phyloP scores from a whole-genome alignment of 1,140 invertebrate genomes.

The Saxidomus purpurata region DNA sequence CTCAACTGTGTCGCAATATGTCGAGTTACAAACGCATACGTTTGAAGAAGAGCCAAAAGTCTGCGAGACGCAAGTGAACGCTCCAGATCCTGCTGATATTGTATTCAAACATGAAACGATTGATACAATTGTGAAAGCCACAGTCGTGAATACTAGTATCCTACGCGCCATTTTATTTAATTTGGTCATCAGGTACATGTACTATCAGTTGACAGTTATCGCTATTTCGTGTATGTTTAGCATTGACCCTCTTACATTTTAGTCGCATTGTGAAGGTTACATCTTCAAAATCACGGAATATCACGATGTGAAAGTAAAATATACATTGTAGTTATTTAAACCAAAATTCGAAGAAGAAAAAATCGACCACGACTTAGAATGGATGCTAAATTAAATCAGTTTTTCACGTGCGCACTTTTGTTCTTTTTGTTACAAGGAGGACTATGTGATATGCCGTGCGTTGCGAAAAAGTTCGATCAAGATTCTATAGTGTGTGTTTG shows the following conservation, averaged over 20 bases:
- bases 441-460: conserved; percentile 24
- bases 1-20: conserved; percentile 49
- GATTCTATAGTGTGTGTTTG: conserved; percentile 63
- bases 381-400: background rate
- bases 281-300: too few species aligned
- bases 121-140: background rate
- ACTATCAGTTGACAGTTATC: too few species aligned
- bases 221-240: too few species aligned
- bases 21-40: conserved; percentile 61
- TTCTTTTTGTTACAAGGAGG: background rate
- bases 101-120: background rate
- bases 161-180: too few species aligned
- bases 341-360: too few species aligned
- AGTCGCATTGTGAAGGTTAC: too few species aligned
- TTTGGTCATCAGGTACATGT: too few species aligned
- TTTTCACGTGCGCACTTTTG: background rate
- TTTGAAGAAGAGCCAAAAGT: conserved; percentile 19
- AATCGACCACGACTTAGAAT: too few species aligned
- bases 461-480: conserved; percentile 27
- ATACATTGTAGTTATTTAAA: too few species aligned
- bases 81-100: background rate
- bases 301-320: too few species aligned
- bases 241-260: too few species aligned
- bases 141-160: too few species aligned
- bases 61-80: background rate